A percentile compares a stretch with the other conserved stretches of the same genome.
Evolutionary conservation across 53 echinoderm and acorn worm species (phyloP).

Genomic region (Patiria pectinifera): DNA sequence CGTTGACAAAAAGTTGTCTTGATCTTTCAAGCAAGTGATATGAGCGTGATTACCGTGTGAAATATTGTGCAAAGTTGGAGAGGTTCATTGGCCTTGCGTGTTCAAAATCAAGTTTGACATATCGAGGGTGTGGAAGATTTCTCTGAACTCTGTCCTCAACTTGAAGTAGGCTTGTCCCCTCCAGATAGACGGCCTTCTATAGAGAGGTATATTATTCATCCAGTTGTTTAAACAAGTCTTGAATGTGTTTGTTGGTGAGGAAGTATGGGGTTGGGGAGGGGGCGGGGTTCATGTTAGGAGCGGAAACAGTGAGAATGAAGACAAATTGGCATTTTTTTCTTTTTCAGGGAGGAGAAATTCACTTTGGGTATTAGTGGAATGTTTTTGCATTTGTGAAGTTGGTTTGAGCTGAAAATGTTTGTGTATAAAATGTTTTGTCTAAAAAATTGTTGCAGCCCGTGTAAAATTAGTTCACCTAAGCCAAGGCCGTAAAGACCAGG

Average conservation of each 20-base stretch:
- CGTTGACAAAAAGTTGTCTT: background rate
- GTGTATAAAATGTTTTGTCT: no score
- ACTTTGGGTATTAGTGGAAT: no score
- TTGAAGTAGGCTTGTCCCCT: conserved; percentile 10
- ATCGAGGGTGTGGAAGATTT: background rate
- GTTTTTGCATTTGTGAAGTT: no score
- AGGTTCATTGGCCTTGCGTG: background rate
- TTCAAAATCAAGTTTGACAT: background rate
- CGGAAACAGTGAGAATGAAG: conserved; percentile 45
- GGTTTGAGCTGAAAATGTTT: no score
- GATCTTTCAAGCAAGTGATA: background rate
- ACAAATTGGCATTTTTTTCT: conserved; percentile 30
- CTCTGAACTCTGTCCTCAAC: background rate
- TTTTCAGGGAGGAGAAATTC: background rate
- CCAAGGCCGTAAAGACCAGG: no score
- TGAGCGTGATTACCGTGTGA: background rate
- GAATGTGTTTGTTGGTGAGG: conserved; percentile 3
- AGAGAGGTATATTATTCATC: conserved; percentile 46
- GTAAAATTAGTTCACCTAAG: no score
- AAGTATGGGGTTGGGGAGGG: background rate
- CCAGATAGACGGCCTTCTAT: background rate
- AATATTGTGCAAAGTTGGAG: background rate
- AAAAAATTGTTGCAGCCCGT: no score
- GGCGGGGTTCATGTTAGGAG: background rate
- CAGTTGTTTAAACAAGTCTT: conserved; percentile 6